Base-by-base conservation (phyloP, 2,113 vertebrate genomes). In the human (Homo sapiens) region DNA sequence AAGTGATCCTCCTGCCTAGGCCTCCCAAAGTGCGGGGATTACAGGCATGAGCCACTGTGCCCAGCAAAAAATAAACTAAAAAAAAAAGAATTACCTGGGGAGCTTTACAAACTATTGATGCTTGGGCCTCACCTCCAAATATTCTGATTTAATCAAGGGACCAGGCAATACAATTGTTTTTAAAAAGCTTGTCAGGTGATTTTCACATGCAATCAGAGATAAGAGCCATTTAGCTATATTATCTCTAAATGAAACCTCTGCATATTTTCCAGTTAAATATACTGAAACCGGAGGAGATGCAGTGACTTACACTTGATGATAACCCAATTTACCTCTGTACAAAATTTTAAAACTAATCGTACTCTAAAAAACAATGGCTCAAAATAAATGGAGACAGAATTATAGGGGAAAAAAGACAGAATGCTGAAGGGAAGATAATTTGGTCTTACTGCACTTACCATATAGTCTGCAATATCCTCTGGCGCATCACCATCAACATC, bases 381-480 rank as follows among this genome's bases (percentile, higher is more conserved):
- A 4, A 68, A 87, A 81, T 72, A 96, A 97, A 57, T 59, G 13
- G 10, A 16, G 32, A 27, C 11, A 35, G 38, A 73, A 18, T 48
- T 48, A 52, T 17, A 83, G 27, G n/a, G 40, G 8, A 72, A 89
- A 45, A 85, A 76, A 89, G 32, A 97, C 12, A 83, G 25, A 88
- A 83, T 45, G 27, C 9, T 89, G 11, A 75, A 89, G n/a, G 17
- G 35, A 85, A 90, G 92, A 89, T n/a, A 84, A 87, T 90, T 61
- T 45, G 35, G 43, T 89, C 84, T 95, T 83, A 80, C 2, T 84
- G 18, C 83, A 96, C 95, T 98, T 95, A 99, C 99, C 99, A 99
- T 99, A 97, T 99, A 99, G 96, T 99, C 98, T 35, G 99, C 99
- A 87, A 99, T 99, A 98, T 99, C 99, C 96, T 99, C 99, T 50